Evolutionary conservation across 2,113 vertebrate genomes (phyloP).

Genomic region (Gadus macrocephalus): DNA sequence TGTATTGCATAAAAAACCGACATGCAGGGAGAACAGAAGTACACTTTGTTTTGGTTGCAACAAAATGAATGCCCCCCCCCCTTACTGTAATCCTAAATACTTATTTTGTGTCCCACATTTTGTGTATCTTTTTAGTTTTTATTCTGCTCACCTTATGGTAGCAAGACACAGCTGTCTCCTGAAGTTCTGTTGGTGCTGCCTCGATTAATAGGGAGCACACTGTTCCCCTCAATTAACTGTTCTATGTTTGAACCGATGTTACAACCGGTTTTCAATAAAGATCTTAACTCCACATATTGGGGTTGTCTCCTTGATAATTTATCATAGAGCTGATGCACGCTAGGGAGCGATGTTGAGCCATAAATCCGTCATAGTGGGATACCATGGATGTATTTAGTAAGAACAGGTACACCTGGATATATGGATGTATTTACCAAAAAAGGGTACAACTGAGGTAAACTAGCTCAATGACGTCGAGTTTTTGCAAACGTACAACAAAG

Average conservation of each 20-base stretch:
- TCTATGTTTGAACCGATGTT: conserved; percentile 52
- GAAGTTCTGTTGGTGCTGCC: not conserved
- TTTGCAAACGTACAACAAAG: too few species aligned
- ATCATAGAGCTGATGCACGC: conserved; percentile 9
- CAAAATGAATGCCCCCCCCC: conserved; percentile 6
- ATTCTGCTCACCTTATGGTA: not conserved
- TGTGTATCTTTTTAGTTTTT: conserved; percentile 7
- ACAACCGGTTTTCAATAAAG: conserved; percentile 59
- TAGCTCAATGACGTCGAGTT: too few species aligned
- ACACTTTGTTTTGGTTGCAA: conserved; percentile 7
- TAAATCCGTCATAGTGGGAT: not conserved
- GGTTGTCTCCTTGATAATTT: conserved; percentile 3
- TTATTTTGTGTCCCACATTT: conserved; percentile 9
- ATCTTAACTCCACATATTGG: conserved; percentile 50
- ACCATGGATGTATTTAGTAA: not conserved
- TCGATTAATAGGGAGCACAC: not conserved
- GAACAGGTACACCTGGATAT: too few species aligned
- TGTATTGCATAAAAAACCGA: conserved; percentile 2
- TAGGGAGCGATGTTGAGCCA: conserved; percentile 10
- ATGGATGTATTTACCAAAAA: not conserved
- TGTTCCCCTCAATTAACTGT: conserved; percentile 38
- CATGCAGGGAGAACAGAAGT: not conserved
- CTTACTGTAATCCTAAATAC: too few species aligned
- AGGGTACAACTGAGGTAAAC: too few species aligned
- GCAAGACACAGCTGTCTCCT: not conserved